These are phyloP conservation scores for Drosophila pectinifera DNA, from an alignment of 1,140 invertebrate genomes.

Conservation along the genomic window DNA sequence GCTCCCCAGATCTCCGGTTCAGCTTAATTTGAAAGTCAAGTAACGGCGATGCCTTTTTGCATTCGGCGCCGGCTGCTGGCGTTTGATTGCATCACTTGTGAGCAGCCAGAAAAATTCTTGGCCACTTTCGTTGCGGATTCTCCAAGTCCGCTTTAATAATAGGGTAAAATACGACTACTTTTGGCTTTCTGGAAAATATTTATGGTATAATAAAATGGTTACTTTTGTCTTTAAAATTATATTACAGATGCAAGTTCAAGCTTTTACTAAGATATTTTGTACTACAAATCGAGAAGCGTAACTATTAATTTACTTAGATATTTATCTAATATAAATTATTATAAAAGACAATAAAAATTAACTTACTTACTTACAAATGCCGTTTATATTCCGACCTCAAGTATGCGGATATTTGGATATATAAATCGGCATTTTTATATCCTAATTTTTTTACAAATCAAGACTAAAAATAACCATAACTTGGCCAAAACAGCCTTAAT, in stretches of 20 bases:
- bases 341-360: too few relatives aligned
- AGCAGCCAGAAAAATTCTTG: constrained; percentile 38
- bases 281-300: background rate
- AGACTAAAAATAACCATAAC: too few relatives aligned
- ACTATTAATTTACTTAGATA: background rate
- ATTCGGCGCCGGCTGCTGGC: constrained; percentile 44
- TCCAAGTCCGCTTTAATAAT: constrained; percentile 3
- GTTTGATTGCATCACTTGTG: constrained; percentile 57
- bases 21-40: constrained; percentile 53
- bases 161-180: background rate
- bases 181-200: background rate
- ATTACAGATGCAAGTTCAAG: background rate
- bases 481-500: too few relatives aligned
- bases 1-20: constrained; percentile 6
- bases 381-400: too few relatives aligned
- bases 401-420: too few relatives aligned
- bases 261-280: too few relatives aligned
- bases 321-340: too few relatives aligned
- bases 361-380: too few relatives aligned
- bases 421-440: too few relatives aligned
- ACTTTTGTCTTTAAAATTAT: background rate
- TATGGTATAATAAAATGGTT: background rate
- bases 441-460: too few relatives aligned
- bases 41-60: constrained; percentile 37
- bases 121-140: constrained; percentile 40